Conservation (phyloP, 2,113 vertebrate species). For the Periophthalmodon schlosseri region DNA sequence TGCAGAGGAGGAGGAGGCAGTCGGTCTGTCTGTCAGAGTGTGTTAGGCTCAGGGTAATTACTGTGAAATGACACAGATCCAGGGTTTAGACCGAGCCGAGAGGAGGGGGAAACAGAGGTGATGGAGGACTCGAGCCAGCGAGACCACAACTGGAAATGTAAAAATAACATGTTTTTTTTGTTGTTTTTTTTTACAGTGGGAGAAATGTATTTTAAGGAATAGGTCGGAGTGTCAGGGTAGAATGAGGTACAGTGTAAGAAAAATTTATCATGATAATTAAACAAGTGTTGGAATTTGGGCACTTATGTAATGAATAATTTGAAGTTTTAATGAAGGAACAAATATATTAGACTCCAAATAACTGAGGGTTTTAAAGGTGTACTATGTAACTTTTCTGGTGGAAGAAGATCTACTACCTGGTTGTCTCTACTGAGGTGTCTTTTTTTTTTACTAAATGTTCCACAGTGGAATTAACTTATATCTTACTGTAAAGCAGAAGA, state of each 20-base stretch:
- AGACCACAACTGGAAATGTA: constrained; percentile 45
- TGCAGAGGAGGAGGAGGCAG: constrained; percentile 49
- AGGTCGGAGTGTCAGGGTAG: not conserved
- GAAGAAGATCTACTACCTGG: too few species aligned
- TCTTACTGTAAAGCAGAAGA: not conserved
- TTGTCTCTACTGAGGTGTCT: not conserved
- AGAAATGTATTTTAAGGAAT: constrained; percentile 2
- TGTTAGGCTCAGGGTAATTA: constrained; percentile 75
- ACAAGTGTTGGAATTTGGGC: not conserved
- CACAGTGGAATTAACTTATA: too few species aligned
- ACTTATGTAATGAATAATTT: not conserved
- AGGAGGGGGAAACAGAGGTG: constrained; percentile 42
- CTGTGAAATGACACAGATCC: constrained; percentile 73
- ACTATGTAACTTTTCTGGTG: too few species aligned
- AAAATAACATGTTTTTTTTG: constrained; percentile 9
- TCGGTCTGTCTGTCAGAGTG: constrained; percentile 67
- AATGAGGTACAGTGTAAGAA: not conserved
- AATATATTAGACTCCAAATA: not conserved
- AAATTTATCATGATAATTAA: not conserved
- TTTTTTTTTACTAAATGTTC: too few species aligned
- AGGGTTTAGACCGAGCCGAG: constrained; percentile 48
- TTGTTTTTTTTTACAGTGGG: not conserved
- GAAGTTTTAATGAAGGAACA: not conserved
- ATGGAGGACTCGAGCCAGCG: constrained; percentile 52
- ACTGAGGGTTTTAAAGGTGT: too few species aligned